Base-by-base conservation (phyloP, 2,113 vertebrate species). In the Taxidea taxus region DNA sequence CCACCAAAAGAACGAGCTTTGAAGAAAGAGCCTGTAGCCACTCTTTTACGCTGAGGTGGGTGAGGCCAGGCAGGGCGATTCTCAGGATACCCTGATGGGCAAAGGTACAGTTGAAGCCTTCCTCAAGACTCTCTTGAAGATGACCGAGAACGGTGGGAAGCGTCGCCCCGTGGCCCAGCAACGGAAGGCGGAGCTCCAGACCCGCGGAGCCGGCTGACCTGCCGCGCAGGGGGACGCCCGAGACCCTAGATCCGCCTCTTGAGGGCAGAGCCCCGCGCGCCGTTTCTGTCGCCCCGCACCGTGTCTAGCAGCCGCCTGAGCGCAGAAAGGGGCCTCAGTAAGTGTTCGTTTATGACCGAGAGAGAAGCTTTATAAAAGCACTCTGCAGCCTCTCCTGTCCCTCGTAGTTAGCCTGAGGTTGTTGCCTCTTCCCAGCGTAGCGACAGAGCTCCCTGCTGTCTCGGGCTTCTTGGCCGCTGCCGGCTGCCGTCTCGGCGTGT, bases 51-150 rank as follows among this genome's bases (percentile, higher is more conserved):
- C 96, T 88, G 96, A 97, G 95, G 97, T 97, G 96, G 97, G 95
- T 94, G 97, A 98, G 98, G 97, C 97, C 96, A 97, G 98, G 98
- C 97, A 98, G 97, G 97, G 96, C 97, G 98, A 93, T 95, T 98
- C 95, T 97, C 96, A 98, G 98, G 95, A 96, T 97, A 95, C 85
- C 95, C 96, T 98, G 87, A 96, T 97, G 90, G 85, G 94, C 96
- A 98, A 93, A 98, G 97, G 97, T 97, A 97, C 90, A 96, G 98
- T 95, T 95, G 83, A 96, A 96, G 96, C 90, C 96, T 97, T 96
- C 97, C 92, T 97, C 95, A 95, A 97, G 97, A 94, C 84, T 94
- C 94, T 95, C 86, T 94, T 95, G 91, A 98, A 97, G 98, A 97
- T 98, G 86, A 96, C 78, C 95, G 94, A 82, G 96, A 97, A 85